These are phyloP conservation scores for Mionectes olivaceus DNA, from an alignment of 2,797 vertebrate species.

Conservation along the genomic window DNA sequence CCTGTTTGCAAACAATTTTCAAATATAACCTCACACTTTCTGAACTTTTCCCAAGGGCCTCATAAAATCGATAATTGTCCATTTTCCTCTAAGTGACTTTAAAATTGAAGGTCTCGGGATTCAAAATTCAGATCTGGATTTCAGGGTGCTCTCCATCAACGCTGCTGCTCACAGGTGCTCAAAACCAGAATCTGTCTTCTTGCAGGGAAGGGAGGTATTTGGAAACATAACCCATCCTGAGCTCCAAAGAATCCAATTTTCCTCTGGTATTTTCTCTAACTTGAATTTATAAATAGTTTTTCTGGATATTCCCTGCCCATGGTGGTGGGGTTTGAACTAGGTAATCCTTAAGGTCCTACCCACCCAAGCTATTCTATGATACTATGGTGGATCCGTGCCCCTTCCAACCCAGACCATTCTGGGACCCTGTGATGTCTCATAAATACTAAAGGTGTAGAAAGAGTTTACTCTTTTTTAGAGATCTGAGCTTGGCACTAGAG, in stretches of 20 bases:
- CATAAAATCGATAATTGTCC: conserved; percentile 74
- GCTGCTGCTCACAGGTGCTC: not conserved
- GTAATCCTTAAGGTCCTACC: not conserved
- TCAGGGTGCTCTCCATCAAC: not conserved
- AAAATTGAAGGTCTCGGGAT: conserved; percentile 31
- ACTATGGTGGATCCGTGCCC: not conserved
- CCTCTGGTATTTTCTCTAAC: not conserved
- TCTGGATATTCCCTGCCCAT: not conserved
- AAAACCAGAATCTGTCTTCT: not conserved
- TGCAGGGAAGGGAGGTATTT: not conserved
- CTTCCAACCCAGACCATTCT: not conserved
- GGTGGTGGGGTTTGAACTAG: not conserved
- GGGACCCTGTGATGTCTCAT: not conserved
- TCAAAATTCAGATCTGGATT: conserved; percentile 39
- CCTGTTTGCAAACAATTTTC: conserved; percentile 80
- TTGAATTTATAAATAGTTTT: not conserved
- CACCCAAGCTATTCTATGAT: not conserved
- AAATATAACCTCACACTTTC: conserved; percentile 73
- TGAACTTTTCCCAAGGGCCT: conserved; percentile 71
- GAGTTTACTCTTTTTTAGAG: not conserved
- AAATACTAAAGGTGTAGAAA: not conserved
- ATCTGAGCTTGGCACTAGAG: not conserved
- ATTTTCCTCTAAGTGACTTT: conserved; percentile 58
- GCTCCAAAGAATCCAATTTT: not conserved
- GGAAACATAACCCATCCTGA: not conserved